Evolutionary conservation across 30 jellyfish, hydroid and myxozoan species (phyloP).

Genomic region (Pelagia noctiluca): DNA sequence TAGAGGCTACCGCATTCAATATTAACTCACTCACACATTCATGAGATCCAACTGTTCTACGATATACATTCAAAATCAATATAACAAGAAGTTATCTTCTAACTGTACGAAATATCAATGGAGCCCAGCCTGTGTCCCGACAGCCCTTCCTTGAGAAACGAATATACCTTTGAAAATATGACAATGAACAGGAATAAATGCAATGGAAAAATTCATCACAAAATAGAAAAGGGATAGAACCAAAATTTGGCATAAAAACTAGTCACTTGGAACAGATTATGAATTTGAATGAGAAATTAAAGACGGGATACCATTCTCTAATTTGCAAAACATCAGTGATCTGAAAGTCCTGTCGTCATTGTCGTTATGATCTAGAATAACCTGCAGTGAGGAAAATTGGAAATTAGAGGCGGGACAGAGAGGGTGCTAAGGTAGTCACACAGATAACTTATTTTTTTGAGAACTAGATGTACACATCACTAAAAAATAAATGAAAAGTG

Average conservation of each 20-base stretch:
- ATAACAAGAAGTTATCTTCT: no score
- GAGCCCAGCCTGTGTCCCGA: no score
- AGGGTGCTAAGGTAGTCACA: neutral
- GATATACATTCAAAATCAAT: no score
- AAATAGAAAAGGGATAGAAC: neutral
- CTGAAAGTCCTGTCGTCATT: neutral
- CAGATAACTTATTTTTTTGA: neutral
- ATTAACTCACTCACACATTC: no score
- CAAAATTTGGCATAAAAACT: neutral
- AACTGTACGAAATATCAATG: no score
- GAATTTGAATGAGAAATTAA: no score
- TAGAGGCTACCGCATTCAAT: no score
- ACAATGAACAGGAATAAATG: neutral
- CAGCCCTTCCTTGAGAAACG: neutral
- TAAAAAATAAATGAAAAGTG: neutral
- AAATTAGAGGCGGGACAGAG: neutral
- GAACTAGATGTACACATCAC: neutral
- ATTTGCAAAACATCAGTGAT: conserved; percentile 7
- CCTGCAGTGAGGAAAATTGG: neutral
- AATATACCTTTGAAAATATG: neutral
- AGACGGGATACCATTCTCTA: neutral
- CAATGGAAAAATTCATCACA: neutral
- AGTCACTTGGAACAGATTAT: neutral
- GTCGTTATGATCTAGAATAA: neutral
- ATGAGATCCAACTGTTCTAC: no score